phyloP scores from a whole-genome alignment of 2,888 invertebrate species.

The Plagodis dolabraria region DNA sequence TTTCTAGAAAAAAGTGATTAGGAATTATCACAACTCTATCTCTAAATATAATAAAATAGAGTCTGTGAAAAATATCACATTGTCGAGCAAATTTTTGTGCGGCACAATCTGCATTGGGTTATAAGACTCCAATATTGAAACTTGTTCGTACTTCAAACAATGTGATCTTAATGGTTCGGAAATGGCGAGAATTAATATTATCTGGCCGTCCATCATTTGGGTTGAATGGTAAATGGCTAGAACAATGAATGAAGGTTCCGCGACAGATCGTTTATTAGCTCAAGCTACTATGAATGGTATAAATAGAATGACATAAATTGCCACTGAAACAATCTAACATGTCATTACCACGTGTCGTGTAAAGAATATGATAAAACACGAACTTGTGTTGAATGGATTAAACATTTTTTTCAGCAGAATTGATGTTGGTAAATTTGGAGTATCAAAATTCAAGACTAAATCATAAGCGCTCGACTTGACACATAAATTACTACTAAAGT shows the following conservation, averaged over 20 bases:
- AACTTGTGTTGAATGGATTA: neutral
- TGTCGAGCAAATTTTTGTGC: neutral
- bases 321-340: constrained; percentile 8
- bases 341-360: neutral
- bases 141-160: neutral
- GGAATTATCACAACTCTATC: too few species aligned
- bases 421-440: neutral
- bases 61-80: too few species aligned
- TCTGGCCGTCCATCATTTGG: neutral
- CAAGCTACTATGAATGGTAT: constrained; percentile 20
- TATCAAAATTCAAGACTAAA: neutral
- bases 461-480: neutral
- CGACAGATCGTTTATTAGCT: constrained; percentile 17
- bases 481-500: constrained; percentile 4
- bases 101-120: neutral
- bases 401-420: constrained; percentile 3
- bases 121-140: neutral
- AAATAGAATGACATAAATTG: constrained; percentile 24
- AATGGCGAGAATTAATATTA: constrained; percentile 1
- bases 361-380: neutral
- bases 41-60: too few species aligned
- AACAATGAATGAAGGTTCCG: constrained; percentile 14
- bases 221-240: constrained; percentile 14
- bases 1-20: too few species aligned
- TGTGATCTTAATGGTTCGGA: constrained; percentile 5